Base-by-base conservation (phyloP, 2,888 invertebrate species). In the Hyposoter dolosus region DNA sequence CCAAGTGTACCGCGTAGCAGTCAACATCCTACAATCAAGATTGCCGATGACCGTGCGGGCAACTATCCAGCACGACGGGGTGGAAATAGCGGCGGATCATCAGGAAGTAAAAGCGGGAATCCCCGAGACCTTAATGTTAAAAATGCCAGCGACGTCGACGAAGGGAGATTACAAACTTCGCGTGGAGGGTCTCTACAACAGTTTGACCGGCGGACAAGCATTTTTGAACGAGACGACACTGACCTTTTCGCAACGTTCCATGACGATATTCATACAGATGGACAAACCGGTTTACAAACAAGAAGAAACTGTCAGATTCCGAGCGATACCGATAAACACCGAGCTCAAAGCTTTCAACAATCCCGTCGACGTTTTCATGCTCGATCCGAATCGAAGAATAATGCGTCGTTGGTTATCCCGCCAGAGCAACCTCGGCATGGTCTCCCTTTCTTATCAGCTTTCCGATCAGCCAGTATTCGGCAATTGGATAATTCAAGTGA, bases 201-300 rank as follows among this genome's bases (percentile, higher is more conserved):
- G 96, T 77, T 95, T 97, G 5, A 96, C 97, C 80, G 98, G 98
- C 9, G 99, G 99, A 0, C 96, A 97, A 78, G 98, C 98, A 0
- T 99, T 99, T 94, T 95, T 96, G 66, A 99, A 99, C 92, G 98
- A 98, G 93, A 98, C 98, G 0, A 95, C 96, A 83, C 95, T 99
- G 17, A 95, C 95, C 1, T 99, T 99, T 94, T 98, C 98, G 0
- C 97, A 97, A 90, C 95, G 99, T 56, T 98, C 98, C 72, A 98
- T 99, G 97, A 98, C 99, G 0, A 98, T 99, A 87, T 98, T 99
- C 93, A 97, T 99, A 89, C 99, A 99, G 94, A 96, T 98, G 91
- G 98, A 99, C 93, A 98, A 98, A 92, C 99, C 99, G 0, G 96
- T 99, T 6, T 99, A 99, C 92, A 98, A 97, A 96, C 99, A 99